Evolutionary conservation across 2,113 vertebrate species (phyloP).

Genomic region (Cairina moschata): DNA sequence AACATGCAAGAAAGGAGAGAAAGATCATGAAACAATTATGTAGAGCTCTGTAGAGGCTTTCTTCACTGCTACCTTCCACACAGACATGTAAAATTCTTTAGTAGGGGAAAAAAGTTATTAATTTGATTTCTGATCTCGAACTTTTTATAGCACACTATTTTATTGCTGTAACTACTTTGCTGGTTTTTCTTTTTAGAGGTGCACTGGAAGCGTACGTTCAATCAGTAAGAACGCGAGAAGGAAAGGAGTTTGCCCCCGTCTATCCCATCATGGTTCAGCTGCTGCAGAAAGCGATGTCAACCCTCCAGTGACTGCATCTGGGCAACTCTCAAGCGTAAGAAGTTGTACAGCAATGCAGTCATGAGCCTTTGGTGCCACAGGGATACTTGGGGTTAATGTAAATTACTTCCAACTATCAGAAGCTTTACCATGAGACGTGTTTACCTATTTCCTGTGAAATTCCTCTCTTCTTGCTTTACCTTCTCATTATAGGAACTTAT

Average conservation of each 20-base stretch:
- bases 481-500: not conserved
- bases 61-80: not conserved
- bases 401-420: not conserved
- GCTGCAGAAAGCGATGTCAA: slow-evolving; percentile 85
- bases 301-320: slow-evolving; percentile 44
- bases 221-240: slow-evolving; percentile 88
- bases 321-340: accelerated
- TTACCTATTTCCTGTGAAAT: not conserved
- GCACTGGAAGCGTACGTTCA: slow-evolving; percentile 96
- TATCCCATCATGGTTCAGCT: slow-evolving; percentile 97
- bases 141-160: no score
- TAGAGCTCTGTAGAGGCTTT: not conserved
- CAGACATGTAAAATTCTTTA: not conserved
- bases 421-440: accelerated
- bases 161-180: not conserved
- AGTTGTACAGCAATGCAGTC: accelerated
- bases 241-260: slow-evolving; percentile 93
- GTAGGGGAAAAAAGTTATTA: not conserved
- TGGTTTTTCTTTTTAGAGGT: slow-evolving; percentile 72
- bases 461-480: not conserved
- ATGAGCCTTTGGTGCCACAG: not conserved
- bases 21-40: not conserved
- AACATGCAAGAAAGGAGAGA: not conserved
- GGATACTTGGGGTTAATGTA: accelerated
- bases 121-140: not conserved